Evolutionary conservation across 2,113 vertebrate genomes (phyloP), one percentile per base, ranked within the genome.

Genomic region (Micromys minutus): DNA sequence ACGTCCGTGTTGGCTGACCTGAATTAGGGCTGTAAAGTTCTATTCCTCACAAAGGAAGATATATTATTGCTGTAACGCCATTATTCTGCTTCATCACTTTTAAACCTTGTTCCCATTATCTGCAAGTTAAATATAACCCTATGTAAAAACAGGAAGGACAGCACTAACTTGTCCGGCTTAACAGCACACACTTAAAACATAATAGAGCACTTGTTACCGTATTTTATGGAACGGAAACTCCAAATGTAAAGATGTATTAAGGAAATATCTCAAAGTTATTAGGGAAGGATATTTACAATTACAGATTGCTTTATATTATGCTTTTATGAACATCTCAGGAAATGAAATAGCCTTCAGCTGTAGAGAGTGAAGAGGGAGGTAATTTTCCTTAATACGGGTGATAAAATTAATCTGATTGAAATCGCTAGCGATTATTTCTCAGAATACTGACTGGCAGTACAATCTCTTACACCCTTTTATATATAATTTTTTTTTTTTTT

Each of bases 381-480:
- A 99, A 99, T 99, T 99, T 99, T 98, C 98, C 99, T 99, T 99
- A 99, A 99, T 99, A 99, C 98, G 98, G 98, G 99, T 99, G 99
- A 99, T 99, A 99, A 99, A 99, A 99, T 99, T 99, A 99, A 99
- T 99, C 99, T 99, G 99, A 99, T 99, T 99, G 99, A 99, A 99
- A 99, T 99, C 99, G 99, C 98, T 98, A 98, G 99, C 98, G 99
- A 99, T 99, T 99, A 99, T 99, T 99, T 99, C 98, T 95, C 98
- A 98, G 99, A 98, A 98, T 99, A 98, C 98, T 98, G 98, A 99
- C 99, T 98, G 99, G 99, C 98, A 98, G 99, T 99, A 99, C 99
- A 99, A 99, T 99, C 98, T 99, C 99, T 99, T 99, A 99, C 98
- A 99, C 99, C 99, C 99, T 99, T 99, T 99, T 99, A 99, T 99